Percentiles rank a stretch among this genome's conserved stretches.
phyloP scores from a whole-genome alignment of 2,113 vertebrate species.

The Morone saxatilis region DNA sequence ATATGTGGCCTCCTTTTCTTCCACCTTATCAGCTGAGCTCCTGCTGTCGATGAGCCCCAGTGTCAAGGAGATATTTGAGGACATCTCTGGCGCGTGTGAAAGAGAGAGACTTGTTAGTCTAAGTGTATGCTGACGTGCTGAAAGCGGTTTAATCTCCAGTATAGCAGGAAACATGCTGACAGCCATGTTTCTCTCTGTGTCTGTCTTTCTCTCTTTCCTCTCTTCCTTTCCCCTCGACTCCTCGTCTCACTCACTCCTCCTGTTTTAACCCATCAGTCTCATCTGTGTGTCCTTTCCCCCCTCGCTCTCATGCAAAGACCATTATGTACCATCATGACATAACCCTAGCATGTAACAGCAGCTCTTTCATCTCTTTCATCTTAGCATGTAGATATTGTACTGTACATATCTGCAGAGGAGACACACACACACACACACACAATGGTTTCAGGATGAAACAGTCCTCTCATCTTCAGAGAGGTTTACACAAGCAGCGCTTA shows the following conservation, averaged over 20 bases:
- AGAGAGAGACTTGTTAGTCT: constrained; percentile 39
- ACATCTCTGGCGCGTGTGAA: background rate
- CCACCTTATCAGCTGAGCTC: constrained; percentile 49
- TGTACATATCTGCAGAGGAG: background rate
- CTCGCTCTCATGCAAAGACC: background rate
- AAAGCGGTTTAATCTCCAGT: constrained; percentile 71
- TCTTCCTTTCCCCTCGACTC: background rate
- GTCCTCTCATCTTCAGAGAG: constrained; percentile 27
- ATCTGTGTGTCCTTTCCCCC: background rate
- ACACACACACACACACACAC: background rate
- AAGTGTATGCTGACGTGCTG: constrained; percentile 61
- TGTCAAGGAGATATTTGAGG: constrained; percentile 66
- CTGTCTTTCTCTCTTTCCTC: background rate
- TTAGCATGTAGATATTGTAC: background rate
- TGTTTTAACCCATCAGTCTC: background rate
- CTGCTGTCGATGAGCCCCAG: constrained; percentile 43
- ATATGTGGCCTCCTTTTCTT: constrained; percentile 40
- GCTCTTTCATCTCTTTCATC: constrained; percentile 8
- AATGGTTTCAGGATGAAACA: background rate
- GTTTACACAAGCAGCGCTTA: constrained; percentile 15
- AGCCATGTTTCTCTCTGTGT: constrained; percentile 35
- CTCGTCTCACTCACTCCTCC: background rate
- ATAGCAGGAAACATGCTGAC: constrained; percentile 73
- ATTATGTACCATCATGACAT: background rate
- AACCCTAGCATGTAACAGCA: background rate